Evolutionary conservation across 1,140 invertebrate genomes (phyloP).

Genomic region (Nomia melanderi): DNA sequence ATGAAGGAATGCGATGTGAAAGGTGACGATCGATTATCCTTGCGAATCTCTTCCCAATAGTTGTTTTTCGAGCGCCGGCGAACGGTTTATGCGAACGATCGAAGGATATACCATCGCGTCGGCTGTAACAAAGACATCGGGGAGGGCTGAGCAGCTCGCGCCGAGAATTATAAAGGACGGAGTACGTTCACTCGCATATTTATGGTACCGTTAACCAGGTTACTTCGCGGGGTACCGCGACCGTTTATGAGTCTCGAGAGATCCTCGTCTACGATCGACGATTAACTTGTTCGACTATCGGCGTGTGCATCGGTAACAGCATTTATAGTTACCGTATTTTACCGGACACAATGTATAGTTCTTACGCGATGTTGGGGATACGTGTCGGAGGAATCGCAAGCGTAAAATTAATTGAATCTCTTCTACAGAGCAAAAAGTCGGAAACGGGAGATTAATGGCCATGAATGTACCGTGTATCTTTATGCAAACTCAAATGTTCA

Average conservation of each 20-base stretch:
- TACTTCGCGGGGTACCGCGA: slow-evolving; percentile 19
- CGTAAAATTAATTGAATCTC: too few species aligned
- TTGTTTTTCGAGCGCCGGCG: neutral
- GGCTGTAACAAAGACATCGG: slow-evolving; percentile 13
- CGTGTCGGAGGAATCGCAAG: too few species aligned
- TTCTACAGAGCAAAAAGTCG: too few species aligned
- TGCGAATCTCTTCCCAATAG: neutral
- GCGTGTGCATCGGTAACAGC: too few species aligned
- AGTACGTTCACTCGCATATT: slow-evolving; percentile 37
- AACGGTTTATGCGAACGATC: slow-evolving; percentile 5
- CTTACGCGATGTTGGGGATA: too few species aligned
- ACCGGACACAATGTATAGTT: too few species aligned
- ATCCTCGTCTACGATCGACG: neutral
- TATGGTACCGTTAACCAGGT: slow-evolving; percentile 48
- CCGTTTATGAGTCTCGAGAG: neutral
- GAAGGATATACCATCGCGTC: too few species aligned
- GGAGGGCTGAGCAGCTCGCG: neutral
- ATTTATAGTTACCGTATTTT: too few species aligned
- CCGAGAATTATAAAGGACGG: slow-evolving; percentile 25
- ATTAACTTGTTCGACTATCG: neutral
- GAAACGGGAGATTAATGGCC: too few species aligned
- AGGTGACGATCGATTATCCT: neutral
- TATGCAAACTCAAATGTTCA: too few species aligned
- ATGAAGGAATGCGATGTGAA: neutral
- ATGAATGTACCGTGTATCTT: too few species aligned